Base-by-base conservation (phyloP, 2,113 vertebrate species). In the Mola mola region DNA sequence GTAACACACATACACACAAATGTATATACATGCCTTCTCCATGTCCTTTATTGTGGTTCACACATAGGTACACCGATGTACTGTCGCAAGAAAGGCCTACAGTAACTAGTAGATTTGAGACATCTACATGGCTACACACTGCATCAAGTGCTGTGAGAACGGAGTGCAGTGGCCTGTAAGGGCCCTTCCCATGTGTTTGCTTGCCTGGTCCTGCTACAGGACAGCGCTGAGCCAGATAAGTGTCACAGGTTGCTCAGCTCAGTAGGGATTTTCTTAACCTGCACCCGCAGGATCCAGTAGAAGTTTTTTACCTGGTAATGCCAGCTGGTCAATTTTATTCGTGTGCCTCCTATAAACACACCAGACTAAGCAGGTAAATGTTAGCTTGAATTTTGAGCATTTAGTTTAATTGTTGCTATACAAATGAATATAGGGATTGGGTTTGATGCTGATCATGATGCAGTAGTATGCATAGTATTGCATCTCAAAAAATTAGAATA, bases 111-210 rank as follows among this genome's bases (percentile, higher is more conserved):
- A 38, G 46, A 63, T 61, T n/a, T 10, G 64, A 79, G 82, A 59
- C 81, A 78, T 79, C 81, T 78, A 69, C 52, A 66, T 37, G 50
- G 46, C 69, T 50, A 8, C 61, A 66, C 24, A 42, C 64, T 76
- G 79, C 74, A 82, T 65, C 31, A 25, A 49, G 61, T 70, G 76
- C 52, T 62, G 55, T 66, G 61, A 60, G 49, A 72, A 62, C 61
- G 40, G 17, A 72, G 68, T 72, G 62, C 71, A 69, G 42, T 71
- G 71, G 71, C 75, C 70, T 78, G 59, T 66, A 2, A 71, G 59
- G 72, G 61, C 70, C 58, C 65, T 50, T 53, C 70, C 82, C 76
- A 66, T 79, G 76, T 78, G 79, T 56, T 74, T 70, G 67, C 62
- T 48, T 70, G 49, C 33, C 51, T 15, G 38, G 55, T 19, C 37